Percentiles rank a stretch among this genome's conserved stretches.
phyloP scores from a whole-genome alignment of 2,888 invertebrate genomes.

The Rhagophthalmus giganteus region DNA sequence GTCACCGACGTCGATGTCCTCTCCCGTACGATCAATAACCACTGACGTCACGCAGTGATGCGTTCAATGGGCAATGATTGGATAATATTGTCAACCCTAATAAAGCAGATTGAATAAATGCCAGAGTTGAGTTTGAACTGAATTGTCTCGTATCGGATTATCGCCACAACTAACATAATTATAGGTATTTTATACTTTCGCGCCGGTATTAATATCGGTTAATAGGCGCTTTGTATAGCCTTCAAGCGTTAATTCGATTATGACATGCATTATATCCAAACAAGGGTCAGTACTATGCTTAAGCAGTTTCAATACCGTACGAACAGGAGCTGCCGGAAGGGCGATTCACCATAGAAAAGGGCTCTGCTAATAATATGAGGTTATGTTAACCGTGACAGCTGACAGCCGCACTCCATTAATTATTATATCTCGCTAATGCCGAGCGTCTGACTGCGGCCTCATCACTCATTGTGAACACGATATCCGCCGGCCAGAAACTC shows the following conservation, averaged over 20 bases:
- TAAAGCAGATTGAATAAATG: conserved; percentile 41
- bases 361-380: conserved; percentile 34
- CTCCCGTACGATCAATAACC: conserved; percentile 28
- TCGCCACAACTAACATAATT: conserved; percentile 17
- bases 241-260: conserved; percentile 22
- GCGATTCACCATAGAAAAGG: conserved; percentile 27
- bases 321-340: conserved; percentile 25
- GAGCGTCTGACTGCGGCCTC: conserved; percentile 34
- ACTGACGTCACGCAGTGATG: conserved; percentile 29
- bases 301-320: conserved; percentile 15
- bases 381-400: conserved; percentile 40
- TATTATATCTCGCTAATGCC: conserved; percentile 41
- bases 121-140: conserved; percentile 23
- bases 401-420: conserved; percentile 44
- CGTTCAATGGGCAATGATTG: conserved; percentile 42
- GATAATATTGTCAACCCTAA: conserved; percentile 40
- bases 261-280: conserved; percentile 21
- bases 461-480: conserved; percentile 39
- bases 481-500: conserved; percentile 30
- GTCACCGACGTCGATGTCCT: conserved; percentile 13
- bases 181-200: conserved; percentile 17
- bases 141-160: conserved; percentile 25
- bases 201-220: conserved; percentile 10
- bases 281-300: conserved; percentile 25
- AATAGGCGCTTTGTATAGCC: conserved; percentile 20